Conservation (phyloP, 2,888 invertebrate genomes). For the Lycaena phlaeas region DNA sequence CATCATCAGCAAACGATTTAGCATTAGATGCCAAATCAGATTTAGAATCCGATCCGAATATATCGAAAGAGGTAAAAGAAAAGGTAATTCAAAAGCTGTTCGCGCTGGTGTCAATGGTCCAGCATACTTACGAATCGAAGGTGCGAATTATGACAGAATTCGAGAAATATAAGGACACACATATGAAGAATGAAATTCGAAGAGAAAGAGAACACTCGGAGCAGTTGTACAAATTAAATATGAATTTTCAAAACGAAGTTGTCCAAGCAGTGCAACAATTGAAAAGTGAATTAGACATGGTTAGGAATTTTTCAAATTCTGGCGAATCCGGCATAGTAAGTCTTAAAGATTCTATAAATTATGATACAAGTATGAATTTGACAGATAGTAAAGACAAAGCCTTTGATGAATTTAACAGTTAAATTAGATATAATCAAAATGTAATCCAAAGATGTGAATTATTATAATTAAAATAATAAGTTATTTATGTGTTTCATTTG, state of each 20-base stretch:
- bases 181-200: constrained; percentile 51
- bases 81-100: constrained; percentile 61
- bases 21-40: constrained; percentile 61
- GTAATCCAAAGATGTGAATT: constrained; percentile 5
- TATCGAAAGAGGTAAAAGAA: constrained; percentile 54
- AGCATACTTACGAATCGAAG: constrained; percentile 61
- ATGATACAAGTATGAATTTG: constrained; percentile 27
- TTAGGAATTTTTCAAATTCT: constrained; percentile 36
- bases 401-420: constrained; percentile 2
- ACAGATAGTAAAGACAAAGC: constrained; percentile 9
- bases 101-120: constrained; percentile 58
- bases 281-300: constrained; percentile 56
- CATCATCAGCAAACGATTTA: constrained; percentile 62
- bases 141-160: constrained; percentile 58
- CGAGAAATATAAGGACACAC: constrained; percentile 58
- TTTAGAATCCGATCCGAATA: constrained; percentile 57
- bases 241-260: constrained; percentile 63
- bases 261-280: constrained; percentile 56
- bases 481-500: not conserved
- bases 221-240: constrained; percentile 57
- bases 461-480: too few species aligned
- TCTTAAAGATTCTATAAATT: constrained; percentile 40
- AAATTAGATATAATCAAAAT: not conserved
- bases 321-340: constrained; percentile 28
- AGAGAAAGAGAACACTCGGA: constrained; percentile 62